Conservation (phyloP, 2,797 vertebrate genomes). For the Rhinichthys osculus region DNA sequence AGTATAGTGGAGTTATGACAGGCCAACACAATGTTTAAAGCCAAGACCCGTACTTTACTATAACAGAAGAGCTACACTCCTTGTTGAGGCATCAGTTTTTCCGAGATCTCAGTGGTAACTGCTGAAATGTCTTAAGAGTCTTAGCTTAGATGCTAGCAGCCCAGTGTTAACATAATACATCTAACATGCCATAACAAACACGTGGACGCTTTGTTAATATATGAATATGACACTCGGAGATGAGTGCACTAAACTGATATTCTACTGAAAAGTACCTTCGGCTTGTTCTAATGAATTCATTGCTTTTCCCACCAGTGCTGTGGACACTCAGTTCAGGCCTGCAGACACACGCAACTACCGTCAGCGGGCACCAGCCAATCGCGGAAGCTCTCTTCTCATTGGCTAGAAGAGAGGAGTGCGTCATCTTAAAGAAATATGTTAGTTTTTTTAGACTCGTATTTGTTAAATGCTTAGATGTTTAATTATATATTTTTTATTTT, state of each 20-base stretch:
- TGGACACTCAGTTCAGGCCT: constrained; percentile 43
- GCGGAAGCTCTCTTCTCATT: constrained; percentile 52
- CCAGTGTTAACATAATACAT: constrained; percentile 2
- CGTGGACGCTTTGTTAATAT: neutral
- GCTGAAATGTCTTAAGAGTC: neutral
- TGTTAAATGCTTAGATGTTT: neutral
- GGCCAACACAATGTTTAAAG: constrained; percentile 1
- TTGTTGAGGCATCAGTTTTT: neutral
- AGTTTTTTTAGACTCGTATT: neutral
- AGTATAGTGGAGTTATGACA: neutral
- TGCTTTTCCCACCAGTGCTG: constrained; percentile 58
- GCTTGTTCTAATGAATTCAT: constrained; percentile 99
- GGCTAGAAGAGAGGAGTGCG: constrained; percentile 38
- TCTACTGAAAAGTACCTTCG: constrained; percentile 82
- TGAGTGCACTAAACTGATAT: neutral
- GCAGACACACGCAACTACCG: constrained; percentile 21
- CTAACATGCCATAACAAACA: neutral
- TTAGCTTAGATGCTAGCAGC: constrained; percentile 10
- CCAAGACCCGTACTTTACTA: neutral
- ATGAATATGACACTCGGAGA: neutral
- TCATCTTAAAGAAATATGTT: constrained; percentile 50
- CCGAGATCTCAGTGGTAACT: neutral
- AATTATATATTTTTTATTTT: neutral
- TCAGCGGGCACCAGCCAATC: constrained; percentile 35
- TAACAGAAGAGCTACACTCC: neutral